phyloP scores from a whole-genome alignment of 2,888 invertebrate genomes.

The Andricus quercusramuli region DNA sequence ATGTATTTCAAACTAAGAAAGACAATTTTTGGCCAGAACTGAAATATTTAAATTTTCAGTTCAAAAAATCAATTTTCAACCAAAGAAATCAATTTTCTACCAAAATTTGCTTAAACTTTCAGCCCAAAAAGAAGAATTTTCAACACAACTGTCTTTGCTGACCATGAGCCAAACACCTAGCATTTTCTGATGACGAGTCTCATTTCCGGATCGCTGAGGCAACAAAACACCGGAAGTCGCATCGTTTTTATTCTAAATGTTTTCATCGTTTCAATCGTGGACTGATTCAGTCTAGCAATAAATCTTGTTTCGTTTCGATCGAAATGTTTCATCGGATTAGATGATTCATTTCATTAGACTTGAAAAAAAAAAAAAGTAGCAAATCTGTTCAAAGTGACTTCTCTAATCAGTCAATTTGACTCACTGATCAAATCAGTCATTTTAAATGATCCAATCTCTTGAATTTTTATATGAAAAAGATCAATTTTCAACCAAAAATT shows the following conservation, averaged over 20 bases:
- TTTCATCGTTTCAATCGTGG: background rate
- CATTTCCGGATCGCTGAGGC: background rate
- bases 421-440: no score
- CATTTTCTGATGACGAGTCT: background rate
- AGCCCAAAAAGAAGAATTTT: no score
- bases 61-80: no score
- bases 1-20: no score
- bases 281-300: background rate
- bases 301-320: background rate
- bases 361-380: background rate
- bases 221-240: constrained; percentile 1
- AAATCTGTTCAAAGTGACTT: background rate
- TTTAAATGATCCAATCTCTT: no score
- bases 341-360: background rate
- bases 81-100: no score
- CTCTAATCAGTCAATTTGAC: no score
- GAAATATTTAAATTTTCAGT: no score
- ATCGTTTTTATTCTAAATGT: background rate
- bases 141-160: background rate
- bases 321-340: background rate
- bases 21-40: no score
- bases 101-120: no score
- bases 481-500: no score
- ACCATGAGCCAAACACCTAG: background rate
- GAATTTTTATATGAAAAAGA: no score